Percentiles rank a stretch among this genome's conserved stretches.
Conservation (phyloP, 2,113 vertebrate species). For the Spermophilus dauricus region DNA sequence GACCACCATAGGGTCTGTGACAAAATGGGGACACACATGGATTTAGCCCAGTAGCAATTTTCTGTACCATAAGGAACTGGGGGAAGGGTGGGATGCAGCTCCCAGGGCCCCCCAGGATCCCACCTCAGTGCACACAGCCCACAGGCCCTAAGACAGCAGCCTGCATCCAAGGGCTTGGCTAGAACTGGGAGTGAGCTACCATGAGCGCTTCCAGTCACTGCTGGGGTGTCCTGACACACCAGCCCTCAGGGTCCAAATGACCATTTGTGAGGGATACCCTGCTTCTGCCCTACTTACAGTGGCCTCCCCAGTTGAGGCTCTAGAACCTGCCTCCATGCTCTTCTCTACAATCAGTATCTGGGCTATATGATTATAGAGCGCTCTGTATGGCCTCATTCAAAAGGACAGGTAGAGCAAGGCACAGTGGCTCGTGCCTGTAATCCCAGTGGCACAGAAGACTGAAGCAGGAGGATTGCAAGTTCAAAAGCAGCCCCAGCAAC, state of each 20-base stretch:
- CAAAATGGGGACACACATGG: not conserved
- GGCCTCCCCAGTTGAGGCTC: not conserved
- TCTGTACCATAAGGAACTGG: not conserved
- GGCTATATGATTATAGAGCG: not conserved
- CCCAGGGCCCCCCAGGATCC: not conserved
- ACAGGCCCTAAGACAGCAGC: not conserved
- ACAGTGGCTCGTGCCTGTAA: rapidly evolving
- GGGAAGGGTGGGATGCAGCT: not conserved
- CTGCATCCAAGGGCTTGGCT: not conserved
- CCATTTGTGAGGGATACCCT: not conserved
- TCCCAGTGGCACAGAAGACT: too few relatives aligned
- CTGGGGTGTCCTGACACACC: not conserved
- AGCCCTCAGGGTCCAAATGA: not conserved
- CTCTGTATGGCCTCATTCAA: not conserved
- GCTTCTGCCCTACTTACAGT: not conserved
- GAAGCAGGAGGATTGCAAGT: too few relatives aligned
- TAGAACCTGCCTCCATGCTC: not conserved
- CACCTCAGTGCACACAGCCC: not conserved
- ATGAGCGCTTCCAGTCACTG: not conserved
- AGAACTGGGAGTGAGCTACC: not conserved
- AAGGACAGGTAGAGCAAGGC: not conserved
- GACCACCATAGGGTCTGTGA: not conserved
- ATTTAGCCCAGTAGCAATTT: not conserved
- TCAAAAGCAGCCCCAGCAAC: too few relatives aligned
- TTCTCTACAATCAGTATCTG: not conserved